Percentiles rank a stretch among this genome's conserved stretches.
These are phyloP conservation scores for Trachythela sp. DNA, from an alignment of 64 coral and sea anemone genomes.

Conservation along the genomic window DNA sequence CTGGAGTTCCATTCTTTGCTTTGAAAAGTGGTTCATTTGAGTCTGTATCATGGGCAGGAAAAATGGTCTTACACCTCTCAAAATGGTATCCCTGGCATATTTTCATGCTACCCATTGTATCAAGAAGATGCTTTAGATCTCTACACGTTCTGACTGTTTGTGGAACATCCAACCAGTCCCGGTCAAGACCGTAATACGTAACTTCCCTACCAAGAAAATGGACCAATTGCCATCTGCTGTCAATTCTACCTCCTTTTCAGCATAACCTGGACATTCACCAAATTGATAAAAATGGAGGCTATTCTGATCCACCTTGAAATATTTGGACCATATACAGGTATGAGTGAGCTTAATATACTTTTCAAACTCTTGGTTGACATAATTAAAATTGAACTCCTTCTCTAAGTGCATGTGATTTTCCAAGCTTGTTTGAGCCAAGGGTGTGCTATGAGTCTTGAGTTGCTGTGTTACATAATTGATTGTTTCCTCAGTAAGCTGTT, in stretches of 20 bases:
- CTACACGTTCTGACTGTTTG: not conserved
- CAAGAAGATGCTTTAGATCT: conserved; percentile 30
- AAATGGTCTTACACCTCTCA: conserved; percentile 22
- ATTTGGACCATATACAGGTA: not conserved
- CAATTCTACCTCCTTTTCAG: conserved; percentile 27
- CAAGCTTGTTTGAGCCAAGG: no score
- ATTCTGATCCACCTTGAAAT: conserved; percentile 13
- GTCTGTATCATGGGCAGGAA: conserved; percentile 8
- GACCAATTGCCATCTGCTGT: conserved; percentile 25
- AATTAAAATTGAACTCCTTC: not conserved
- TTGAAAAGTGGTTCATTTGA: conserved; percentile 43
- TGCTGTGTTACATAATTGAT: not conserved
- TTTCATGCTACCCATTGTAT: not conserved
- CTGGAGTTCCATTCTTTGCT: conserved; percentile 44
- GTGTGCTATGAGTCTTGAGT: not conserved
- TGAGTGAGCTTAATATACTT: not conserved
- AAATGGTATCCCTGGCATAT: conserved; percentile 12
- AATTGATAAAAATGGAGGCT: conserved; percentile 48
- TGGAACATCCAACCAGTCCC: conserved; percentile 40
- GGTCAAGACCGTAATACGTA: not conserved
- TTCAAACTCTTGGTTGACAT: not conserved
- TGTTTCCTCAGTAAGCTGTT: not conserved
- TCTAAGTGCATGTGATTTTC: not conserved
- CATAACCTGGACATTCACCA: conserved; percentile 12
- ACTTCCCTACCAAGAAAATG: conserved; percentile 36